Evolutionary conservation across 2,797 vertebrate genomes (phyloP).

Genomic region (Ctenopoma kingsleyae): DNA sequence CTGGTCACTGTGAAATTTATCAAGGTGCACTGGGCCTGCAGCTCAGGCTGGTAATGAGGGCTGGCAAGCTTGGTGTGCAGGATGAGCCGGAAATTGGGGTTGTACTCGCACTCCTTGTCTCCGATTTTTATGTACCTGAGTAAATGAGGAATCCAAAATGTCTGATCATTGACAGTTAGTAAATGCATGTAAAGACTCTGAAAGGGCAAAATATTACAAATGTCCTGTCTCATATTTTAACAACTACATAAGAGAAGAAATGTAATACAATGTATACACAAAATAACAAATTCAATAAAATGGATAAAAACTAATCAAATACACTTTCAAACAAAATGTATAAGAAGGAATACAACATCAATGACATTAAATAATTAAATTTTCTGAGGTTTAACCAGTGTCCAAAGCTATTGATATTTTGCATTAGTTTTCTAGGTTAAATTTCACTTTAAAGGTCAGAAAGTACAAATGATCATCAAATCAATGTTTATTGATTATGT

Average conservation of each 20-base stretch:
- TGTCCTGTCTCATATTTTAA: no score
- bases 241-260: no score
- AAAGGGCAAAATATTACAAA: background rate
- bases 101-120: conserved; percentile 95
- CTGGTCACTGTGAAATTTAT: conserved; percentile 95
- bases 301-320: no score
- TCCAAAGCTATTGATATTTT: background rate
- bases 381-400: no score
- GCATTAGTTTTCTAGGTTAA: background rate
- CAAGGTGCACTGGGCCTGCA: conserved; percentile 97
- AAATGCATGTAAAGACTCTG: background rate
- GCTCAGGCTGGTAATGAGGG: conserved; percentile 96
- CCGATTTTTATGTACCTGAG: conserved; percentile 92
- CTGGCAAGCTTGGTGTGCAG: conserved; percentile 96
- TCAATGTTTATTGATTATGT: background rate
- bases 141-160: background rate
- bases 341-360: no score
- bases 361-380: no score
- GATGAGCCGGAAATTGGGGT: conserved; percentile 91
- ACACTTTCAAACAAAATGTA: no score
- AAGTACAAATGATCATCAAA: background rate
- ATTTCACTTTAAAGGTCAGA: no score
- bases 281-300: no score
- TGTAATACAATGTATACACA: no score
- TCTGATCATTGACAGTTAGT: background rate